A percentile compares a stretch with the other conserved stretches of the same genome.
phyloP scores from a whole-genome alignment of 2,888 invertebrate genomes.

The Conistra vaccinii region DNA sequence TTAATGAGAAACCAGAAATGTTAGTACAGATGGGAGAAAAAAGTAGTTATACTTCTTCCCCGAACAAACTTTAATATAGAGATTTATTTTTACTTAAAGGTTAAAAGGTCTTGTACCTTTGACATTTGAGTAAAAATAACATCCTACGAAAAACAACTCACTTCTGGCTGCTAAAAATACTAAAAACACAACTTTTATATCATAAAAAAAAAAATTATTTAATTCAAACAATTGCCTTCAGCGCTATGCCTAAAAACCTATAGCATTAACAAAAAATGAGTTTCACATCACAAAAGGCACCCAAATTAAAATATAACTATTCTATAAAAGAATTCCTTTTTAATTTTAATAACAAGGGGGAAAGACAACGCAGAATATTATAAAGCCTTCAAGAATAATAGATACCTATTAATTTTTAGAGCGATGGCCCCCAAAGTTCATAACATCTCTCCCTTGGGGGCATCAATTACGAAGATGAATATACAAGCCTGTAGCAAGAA shows the following conservation, averaged over 20 bases:
- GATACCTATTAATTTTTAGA: slow-evolving; percentile 59
- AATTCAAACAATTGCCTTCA: background rate
- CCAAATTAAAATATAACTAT: slow-evolving; percentile 42
- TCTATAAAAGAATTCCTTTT: slow-evolving; percentile 36
- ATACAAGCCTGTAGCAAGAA: slow-evolving; percentile 4
- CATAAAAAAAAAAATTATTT: background rate
- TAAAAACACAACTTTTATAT: background rate
- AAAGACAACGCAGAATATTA: slow-evolving; percentile 45
- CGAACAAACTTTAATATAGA: background rate
- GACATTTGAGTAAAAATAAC: background rate
- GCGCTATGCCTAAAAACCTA: background rate
- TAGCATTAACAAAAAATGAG: background rate
- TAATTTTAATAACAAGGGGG: slow-evolving; percentile 46
- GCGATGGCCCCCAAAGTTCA: slow-evolving; percentile 46
- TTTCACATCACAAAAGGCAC: slow-evolving; percentile 14
- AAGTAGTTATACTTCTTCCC: background rate
- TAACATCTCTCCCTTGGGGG: slow-evolving; percentile 40
- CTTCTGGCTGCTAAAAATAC: background rate
- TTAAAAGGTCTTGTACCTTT: background rate
- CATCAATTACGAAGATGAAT: slow-evolving; percentile 42
- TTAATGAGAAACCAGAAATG: background rate
- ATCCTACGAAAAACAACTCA: background rate
- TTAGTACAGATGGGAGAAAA: too few relatives aligned
- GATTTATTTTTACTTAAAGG: too few relatives aligned
- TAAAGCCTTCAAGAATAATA: slow-evolving; percentile 54